Percentiles rank a stretch among this genome's conserved stretches.
phyloP scores from a whole-genome alignment of 2,113 vertebrate genomes.

The Zosterops japonicus region DNA sequence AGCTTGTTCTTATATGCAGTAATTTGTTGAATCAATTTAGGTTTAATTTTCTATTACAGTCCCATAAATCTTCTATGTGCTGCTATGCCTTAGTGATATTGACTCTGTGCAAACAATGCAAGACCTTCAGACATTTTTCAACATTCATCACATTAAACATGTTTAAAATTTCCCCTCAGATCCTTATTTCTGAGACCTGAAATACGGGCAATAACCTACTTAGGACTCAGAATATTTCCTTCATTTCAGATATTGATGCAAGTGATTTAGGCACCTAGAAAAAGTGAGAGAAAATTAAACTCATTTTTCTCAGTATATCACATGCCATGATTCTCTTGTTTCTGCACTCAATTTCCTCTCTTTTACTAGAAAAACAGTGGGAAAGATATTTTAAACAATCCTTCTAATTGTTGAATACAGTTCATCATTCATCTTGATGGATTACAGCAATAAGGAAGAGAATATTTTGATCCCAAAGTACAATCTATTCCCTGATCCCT shows the following conservation, averaged over 20 bases:
- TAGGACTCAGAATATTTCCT: background rate
- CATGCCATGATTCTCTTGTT: background rate
- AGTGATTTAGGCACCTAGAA: background rate
- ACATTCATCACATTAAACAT: background rate
- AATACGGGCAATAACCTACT: background rate
- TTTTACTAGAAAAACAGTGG: background rate
- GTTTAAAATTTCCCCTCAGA: background rate
- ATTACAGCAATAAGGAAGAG: background rate
- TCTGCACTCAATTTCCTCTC: background rate
- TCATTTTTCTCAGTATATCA: background rate
- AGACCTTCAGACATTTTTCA: background rate
- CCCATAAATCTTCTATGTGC: background rate
- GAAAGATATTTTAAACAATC: background rate
- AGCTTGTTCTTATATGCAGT: conserved; percentile 43
- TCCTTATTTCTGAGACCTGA: background rate
- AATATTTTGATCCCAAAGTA: background rate
- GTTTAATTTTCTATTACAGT: conserved; percentile 59
- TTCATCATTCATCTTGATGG: background rate
- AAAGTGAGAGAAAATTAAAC: background rate
- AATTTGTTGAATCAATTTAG: conserved; percentile 62
- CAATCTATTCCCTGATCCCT: background rate
- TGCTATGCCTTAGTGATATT: background rate
- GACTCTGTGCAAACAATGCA: conserved; percentile 22
- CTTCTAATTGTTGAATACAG: background rate
- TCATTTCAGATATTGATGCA: background rate